phyloP scores from a whole-genome alignment of 1,140 invertebrate species.

The Trichogramma pretiosum region DNA sequence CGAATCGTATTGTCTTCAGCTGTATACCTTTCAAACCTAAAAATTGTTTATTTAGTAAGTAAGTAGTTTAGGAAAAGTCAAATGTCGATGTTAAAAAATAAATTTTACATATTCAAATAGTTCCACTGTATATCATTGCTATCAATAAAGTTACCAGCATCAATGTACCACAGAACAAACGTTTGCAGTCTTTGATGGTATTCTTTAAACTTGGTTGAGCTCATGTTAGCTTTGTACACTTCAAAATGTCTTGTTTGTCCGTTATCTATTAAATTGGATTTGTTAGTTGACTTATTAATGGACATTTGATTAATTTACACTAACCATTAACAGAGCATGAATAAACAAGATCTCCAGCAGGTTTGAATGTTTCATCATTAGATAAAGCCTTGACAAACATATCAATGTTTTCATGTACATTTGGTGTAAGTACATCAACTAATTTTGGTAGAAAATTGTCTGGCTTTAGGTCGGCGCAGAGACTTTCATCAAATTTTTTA shows the following conservation, averaged over 20 bases:
- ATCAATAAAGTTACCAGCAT: conserved; percentile 88
- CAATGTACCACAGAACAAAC: conserved; percentile 91
- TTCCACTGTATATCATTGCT: conserved; percentile 86
- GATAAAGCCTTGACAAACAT: conserved; percentile 57
- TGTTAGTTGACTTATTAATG: conserved; percentile 7
- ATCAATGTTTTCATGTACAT: conserved; percentile 61
- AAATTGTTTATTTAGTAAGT: conserved; percentile 9
- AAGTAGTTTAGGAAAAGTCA: background rate
- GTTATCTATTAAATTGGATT: conserved; percentile 34
- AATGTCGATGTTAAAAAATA: background rate
- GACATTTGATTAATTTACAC: background rate
- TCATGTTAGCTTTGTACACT: conserved; percentile 67
- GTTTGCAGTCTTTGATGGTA: conserved; percentile 83
- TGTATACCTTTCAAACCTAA: conserved; percentile 70
- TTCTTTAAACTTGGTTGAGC: conserved; percentile 60
- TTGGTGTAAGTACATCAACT: conserved; percentile 50
- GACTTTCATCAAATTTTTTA: conserved; percentile 49
- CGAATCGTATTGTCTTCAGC: conserved; percentile 50
- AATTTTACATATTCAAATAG: conserved; percentile 79
- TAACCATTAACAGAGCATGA: conserved; percentile 46
- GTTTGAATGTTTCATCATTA: conserved; percentile 65
- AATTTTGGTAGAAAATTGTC: conserved; percentile 73
- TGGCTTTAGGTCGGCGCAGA: conserved; percentile 56
- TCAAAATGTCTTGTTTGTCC: conserved; percentile 60
- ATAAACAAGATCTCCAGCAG: conserved; percentile 60